Evolutionary conservation across 2,888 invertebrate genomes (phyloP).

Genomic region (Rhodophaea formosa): DNA sequence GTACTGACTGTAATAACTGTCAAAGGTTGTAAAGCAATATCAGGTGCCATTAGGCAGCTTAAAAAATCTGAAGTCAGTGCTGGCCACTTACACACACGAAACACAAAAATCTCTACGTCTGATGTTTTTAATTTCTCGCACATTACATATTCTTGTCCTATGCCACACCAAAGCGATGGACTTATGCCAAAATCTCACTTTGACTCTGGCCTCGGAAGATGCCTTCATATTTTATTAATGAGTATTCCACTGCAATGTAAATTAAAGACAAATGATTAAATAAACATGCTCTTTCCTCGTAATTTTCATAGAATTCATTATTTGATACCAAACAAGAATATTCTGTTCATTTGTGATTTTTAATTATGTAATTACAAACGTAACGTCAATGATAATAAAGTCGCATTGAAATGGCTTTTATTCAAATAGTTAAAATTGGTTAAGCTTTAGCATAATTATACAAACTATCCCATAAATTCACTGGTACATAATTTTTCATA

Average conservation of each 20-base stretch:
- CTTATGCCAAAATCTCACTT: background rate
- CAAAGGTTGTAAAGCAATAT: too few species aligned
- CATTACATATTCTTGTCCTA: background rate
- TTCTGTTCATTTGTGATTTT: background rate
- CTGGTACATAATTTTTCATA: too few species aligned
- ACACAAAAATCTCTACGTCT: too few species aligned
- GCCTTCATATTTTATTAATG: slow-evolving; percentile 9
- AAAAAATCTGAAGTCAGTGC: too few species aligned
- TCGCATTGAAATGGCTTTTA: background rate
- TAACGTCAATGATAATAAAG: too few species aligned
- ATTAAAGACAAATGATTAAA: background rate
- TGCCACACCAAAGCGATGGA: background rate
- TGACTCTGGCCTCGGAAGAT: background rate
- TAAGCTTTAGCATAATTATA: background rate
- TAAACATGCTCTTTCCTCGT: background rate
- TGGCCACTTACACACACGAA: too few species aligned
- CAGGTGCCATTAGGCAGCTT: too few species aligned
- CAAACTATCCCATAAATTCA: too few species aligned
- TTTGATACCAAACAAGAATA: background rate
- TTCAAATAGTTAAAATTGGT: background rate
- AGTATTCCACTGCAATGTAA: slow-evolving; percentile 7
- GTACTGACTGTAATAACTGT: too few species aligned
- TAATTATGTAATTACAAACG: too few species aligned
- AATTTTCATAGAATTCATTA: background rate
- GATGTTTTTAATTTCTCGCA: background rate